Conservation (phyloP, 2,113 vertebrate species). For the Candoia aspera region DNA sequence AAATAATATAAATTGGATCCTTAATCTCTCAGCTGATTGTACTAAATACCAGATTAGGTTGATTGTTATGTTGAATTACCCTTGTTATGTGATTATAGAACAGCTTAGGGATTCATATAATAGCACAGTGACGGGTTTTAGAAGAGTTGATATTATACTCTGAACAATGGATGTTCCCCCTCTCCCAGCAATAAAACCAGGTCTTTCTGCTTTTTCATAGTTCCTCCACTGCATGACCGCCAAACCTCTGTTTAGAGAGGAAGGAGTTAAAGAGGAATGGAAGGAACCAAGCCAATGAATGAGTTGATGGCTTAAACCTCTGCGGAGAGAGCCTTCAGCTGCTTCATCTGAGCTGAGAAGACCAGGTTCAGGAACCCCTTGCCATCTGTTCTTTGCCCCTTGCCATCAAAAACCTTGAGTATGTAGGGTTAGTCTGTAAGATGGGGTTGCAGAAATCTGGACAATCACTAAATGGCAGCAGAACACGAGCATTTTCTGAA, state of each 20-base stretch:
- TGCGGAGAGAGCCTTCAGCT: no score
- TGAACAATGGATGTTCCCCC: constrained; percentile 22
- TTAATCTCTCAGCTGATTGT: constrained; percentile 49
- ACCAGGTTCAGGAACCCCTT: no score
- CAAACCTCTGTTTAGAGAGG: background rate
- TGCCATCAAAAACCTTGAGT: no score
- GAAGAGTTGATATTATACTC: constrained; percentile 19
- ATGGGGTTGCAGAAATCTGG: no score
- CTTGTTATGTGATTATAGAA: constrained; percentile 44
- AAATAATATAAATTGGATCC: constrained; percentile 46
- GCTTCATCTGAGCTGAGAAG: no score
- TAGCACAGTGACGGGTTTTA: constrained; percentile 24
- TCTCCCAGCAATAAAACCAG: constrained; percentile 18
- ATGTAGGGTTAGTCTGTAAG: no score
- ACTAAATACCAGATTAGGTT: constrained; percentile 52
- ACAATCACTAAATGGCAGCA: no score
- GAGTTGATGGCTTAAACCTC: no score
- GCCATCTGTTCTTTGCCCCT: no score
- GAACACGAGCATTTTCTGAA: no score
- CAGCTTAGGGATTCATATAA: constrained; percentile 38
- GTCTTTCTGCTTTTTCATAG: background rate
- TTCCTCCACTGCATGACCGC: background rate
- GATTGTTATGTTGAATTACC: constrained; percentile 63
- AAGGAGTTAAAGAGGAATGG: no score
- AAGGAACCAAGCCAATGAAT: no score